phyloP scores from a whole-genome alignment of 1,140 invertebrate genomes.

The Ctenoplectra terminalis region DNA sequence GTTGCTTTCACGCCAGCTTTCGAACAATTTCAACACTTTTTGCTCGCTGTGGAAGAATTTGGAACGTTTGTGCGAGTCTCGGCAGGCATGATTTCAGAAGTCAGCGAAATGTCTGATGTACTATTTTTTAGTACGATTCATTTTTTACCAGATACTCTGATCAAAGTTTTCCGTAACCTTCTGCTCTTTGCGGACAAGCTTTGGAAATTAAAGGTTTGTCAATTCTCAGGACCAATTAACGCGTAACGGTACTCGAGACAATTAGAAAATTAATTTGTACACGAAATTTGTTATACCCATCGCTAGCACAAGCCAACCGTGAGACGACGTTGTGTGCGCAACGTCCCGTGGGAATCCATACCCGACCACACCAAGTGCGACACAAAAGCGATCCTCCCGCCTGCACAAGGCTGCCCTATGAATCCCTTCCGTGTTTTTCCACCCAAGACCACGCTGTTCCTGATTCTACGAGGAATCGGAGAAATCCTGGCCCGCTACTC shows the following conservation, averaged over 20 bases:
- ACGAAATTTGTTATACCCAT: background rate
- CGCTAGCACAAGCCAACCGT: conserved; percentile 31
- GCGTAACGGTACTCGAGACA: background rate
- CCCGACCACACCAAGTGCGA: conserved; percentile 51
- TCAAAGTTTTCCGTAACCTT: too few species aligned
- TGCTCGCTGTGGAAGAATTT: too few species aligned
- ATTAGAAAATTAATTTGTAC: background rate
- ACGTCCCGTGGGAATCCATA: conserved; percentile 77
- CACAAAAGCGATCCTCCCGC: conserved; percentile 67
- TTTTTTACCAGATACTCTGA: too few species aligned
- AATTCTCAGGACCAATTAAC: too few species aligned
- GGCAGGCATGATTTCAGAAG: background rate
- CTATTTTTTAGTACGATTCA: too few species aligned
- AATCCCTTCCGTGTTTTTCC: conserved; percentile 70
- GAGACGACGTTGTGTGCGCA: conserved; percentile 54
- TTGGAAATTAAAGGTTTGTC: too few species aligned
- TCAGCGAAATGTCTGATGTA: too few species aligned
- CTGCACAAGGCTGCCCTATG: conserved; percentile 51
- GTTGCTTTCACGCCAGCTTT: background rate
- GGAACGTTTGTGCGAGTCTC: too few species aligned
- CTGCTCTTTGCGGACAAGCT: too few species aligned
- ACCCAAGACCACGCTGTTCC: conserved; percentile 35
- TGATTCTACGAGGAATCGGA: conserved; percentile 48
- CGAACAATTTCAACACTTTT: background rate
- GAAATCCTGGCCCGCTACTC: conserved; percentile 47